Base-by-base conservation (phyloP, 2,113 vertebrate species). In the Phylloscopus trochilus region DNA sequence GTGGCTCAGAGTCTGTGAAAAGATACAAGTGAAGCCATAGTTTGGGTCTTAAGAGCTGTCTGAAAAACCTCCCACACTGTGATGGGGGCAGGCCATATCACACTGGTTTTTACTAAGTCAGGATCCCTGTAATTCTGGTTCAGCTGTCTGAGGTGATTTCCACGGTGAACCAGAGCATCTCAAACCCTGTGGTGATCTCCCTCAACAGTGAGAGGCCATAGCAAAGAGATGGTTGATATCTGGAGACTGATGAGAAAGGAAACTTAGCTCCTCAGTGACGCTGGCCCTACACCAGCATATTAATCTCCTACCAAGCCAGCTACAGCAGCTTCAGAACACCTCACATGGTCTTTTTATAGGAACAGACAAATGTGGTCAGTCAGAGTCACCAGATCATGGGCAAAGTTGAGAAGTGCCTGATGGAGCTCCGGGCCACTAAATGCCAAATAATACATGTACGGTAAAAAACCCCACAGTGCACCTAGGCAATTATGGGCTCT, bases 211-310 rank as follows among this genome's bases (percentile, higher is more conserved):
- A 51, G 56, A 74, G 22, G 37, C 28, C 63, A 21, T 3, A 37
- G 19, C 26, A n/a, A 44, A 69, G 67, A 49, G 68, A 6, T 1
- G 0, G 22, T 26, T 74, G 59, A 46, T 73, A 24, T 6, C 28
- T 90, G 58, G 37, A 68, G 19, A 13, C 5, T 13, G 58, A 17
- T 41, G 24, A 75, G 44, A 43, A 85, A 2, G 31, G 66, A 35
- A 7, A 22, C 6, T 20, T 17, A 35, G 21, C n/a, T 84, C 6
- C 47, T 3, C 0, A 0, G 11, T 59, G 55, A 26, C 44, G 3
- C 35, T 22, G 35, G 14, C 63, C 43, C 51, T 47, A 41, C 41
- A 49, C 35, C 18, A 17, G n/a, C n/a, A n/a, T n/a, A n/a, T n/a
- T n/a, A n/a, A n/a, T n/a, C n/a, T n/a, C n/a, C n/a, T n/a, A n/a